Base-by-base conservation (phyloP, 2,888 invertebrate genomes). In the Cryptus viduatorius region DNA sequence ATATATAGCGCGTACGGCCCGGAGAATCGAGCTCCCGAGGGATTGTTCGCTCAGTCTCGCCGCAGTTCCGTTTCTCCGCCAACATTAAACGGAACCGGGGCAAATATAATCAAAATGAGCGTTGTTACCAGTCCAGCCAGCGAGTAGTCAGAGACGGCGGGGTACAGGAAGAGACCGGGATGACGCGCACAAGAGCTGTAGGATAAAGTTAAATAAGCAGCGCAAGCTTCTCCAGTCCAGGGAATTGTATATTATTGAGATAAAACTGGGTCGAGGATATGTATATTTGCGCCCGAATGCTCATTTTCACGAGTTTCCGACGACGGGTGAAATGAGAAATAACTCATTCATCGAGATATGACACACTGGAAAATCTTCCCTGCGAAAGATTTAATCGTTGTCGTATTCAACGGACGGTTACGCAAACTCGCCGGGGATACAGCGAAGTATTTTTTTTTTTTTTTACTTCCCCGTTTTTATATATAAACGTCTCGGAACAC, bases 41-140 rank as follows among this genome's bases (percentile, higher is more conserved):
- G 79, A 84, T 82, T 79, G 16, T 42, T 72, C 29, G 56, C 68
- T 76, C n/a, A 42, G 68, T 80, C 72, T 67, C 67, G 14, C 48
- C 53, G 44, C 53, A 46, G 75, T 82, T 82, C 19, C 79, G 79
- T 82, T 84, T 71, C 79, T 76, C 42, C 76, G 71, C 48, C 12
- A 59, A 78, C 61, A 84, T 76, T 82, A 84, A 79, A 76, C 67
- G 79, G 75, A 76, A 82, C 82, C 79, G 50, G 69, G 59, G 82
- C 71, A 84, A 82, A 84, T 84, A 84, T 84, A 84, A 84, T 84
- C 75, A 82, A 82, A 84, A 84, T 82, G 82, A 82, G 84, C 75
- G 79, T 72, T 84, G 84, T 84, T 84, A 72, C 64, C 82, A 79
- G 82, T 82, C 59, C 59, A 76, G 79, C 69, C 7, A 29, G 29